Base-by-base conservation (phyloP, 2,797 vertebrate genomes). In the Phoeniculus purpureus region DNA sequence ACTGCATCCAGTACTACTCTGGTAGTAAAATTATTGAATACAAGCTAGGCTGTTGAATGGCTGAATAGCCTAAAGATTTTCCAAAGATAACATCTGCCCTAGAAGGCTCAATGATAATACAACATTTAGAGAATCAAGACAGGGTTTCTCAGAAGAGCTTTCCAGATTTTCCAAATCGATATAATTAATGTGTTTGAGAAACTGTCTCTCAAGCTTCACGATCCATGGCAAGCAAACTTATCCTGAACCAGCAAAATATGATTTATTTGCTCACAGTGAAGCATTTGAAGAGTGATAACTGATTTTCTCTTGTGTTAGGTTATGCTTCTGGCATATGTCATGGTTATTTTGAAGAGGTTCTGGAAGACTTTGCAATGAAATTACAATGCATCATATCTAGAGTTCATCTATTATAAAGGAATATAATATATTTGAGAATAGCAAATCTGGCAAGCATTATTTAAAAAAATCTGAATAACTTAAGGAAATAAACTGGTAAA, bases 51-150 rank as follows among this genome's bases (percentile, higher is more conserved):
- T 81, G 32, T 47, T 67, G 65, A 80, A 92, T 15, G 31, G 25
- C 59, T 72, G n/a, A 73, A 76, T 34, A 84, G 23, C 62, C 45
- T 76, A 37, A 88, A 86, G 50, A 58, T 12, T 52, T 94, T 89
- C 73, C 89, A 92, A 92, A 85, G 59, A 89, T 40, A 94, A 81
- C 26, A 89, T 91, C 66, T 85, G 34, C 25, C 81, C 43, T 81
- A 66, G 81, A 77, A 81, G 43, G n/a, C 70, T 83, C 56, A 45
- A 26, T 52, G 75, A 77, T 77, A 93, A 74, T 31, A 23, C 9
- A 87, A 77, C 66, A 81, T 77, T 91, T 75, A 78, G 32, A 87
- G 59, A 83, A 87, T 85, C 73, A 82, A 77, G 75, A 82, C 11
- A 21, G 22, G 61, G 80, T 75, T 89, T 85, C 43, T 80, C 59